These are phyloP conservation scores for Tachyglossus aculeatus DNA, from an alignment of 2,797 vertebrate species.

Conservation along the genomic window DNA sequence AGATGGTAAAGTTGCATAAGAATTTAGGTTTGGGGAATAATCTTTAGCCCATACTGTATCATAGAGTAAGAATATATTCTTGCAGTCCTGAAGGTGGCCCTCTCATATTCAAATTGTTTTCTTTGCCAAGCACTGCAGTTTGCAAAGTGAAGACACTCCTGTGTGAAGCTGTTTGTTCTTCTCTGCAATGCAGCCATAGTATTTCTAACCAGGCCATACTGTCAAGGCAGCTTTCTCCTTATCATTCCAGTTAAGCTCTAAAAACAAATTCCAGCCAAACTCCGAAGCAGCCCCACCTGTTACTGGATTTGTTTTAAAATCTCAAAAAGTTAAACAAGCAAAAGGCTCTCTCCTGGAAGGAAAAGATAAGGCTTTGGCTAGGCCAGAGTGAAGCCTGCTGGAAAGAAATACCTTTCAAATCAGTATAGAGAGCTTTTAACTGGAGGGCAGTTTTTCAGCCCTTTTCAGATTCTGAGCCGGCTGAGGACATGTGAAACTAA, in stretches of 20 bases:
- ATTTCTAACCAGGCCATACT: neutral
- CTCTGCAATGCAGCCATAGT: neutral
- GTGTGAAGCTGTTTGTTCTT: neutral
- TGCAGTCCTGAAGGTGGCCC: too few species aligned
- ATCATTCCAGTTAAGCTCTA: conserved; percentile 1
- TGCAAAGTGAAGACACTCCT: neutral
- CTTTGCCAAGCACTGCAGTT: neutral
- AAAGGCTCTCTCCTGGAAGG: conserved; percentile 26
- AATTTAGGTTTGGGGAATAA: too few species aligned
- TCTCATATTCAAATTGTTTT: neutral
- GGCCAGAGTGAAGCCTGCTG: conserved; percentile 1
- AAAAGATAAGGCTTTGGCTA: conserved; percentile 39
- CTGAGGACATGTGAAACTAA: neutral
- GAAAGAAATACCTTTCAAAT: conserved; percentile 45
- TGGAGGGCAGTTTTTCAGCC: neutral
- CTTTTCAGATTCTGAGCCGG: neutral
- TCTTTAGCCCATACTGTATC: too few species aligned
- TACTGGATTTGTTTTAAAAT: conserved; percentile 44
- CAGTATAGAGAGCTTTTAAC: neutral
- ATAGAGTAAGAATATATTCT: too few species aligned
- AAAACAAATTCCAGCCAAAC: conserved; percentile 14
- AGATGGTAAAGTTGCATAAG: too few species aligned
- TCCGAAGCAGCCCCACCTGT: conserved; percentile 29
- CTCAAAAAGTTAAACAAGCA: conserved; percentile 39
- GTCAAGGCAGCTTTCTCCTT: conserved; percentile 16